Conservation (phyloP, 1,140 invertebrate genomes). For the Lethrus apterus region DNA sequence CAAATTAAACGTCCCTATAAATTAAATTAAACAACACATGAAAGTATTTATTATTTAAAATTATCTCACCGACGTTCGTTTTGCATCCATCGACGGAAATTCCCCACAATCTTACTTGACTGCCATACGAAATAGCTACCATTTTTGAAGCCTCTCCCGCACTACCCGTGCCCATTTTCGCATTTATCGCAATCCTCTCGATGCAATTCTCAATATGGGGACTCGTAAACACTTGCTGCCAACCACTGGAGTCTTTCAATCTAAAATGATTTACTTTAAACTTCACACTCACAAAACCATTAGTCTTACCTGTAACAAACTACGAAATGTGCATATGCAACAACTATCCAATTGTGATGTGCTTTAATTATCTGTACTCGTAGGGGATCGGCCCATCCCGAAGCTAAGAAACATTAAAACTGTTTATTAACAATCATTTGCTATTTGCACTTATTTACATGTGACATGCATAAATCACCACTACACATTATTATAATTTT, state of each 20-base stretch:
- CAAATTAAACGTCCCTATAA: slow-evolving; percentile 75
- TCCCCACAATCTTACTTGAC: slow-evolving; percentile 81
- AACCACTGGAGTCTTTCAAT: slow-evolving; percentile 91
- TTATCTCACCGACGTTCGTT: slow-evolving; percentile 66
- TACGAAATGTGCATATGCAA: slow-evolving; percentile 92
- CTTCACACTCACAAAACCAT: no score
- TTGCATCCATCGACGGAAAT: slow-evolving; percentile 73
- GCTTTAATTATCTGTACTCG: slow-evolving; percentile 91
- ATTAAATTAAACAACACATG: slow-evolving; percentile 4
- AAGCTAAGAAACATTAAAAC: slow-evolving; percentile 42
- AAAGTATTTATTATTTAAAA: background rate
- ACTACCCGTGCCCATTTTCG: slow-evolving; percentile 70
- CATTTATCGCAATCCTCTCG: slow-evolving; percentile 89
- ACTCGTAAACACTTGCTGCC: slow-evolving; percentile 92
- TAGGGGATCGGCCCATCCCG: slow-evolving; percentile 73
- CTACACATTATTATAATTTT: no score
- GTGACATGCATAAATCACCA: no score
- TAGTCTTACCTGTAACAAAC: slow-evolving; percentile 83
- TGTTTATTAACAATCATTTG: background rate
- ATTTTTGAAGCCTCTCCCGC: slow-evolving; percentile 61
- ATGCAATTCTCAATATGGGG: slow-evolving; percentile 84
- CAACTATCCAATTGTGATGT: slow-evolving; percentile 96
- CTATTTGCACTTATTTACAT: no score
- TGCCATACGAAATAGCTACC: slow-evolving; percentile 82
- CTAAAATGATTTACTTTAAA: no score